phyloP scores from a whole-genome alignment of 2,113 vertebrate genomes.

The Laticauda laticaudata region DNA sequence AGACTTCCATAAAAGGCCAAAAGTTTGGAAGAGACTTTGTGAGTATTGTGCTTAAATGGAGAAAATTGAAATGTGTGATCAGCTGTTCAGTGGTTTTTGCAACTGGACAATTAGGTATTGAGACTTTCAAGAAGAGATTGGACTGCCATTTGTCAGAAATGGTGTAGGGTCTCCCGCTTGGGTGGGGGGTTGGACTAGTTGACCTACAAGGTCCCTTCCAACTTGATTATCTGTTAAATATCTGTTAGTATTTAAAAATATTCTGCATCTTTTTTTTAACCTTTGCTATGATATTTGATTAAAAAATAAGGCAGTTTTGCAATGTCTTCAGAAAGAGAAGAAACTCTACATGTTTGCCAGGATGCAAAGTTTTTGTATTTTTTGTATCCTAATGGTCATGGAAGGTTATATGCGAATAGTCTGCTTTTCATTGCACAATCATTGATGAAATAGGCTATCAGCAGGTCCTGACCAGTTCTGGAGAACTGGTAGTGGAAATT shows the following conservation, averaged over 20 bases:
- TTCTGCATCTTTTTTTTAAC: neutral
- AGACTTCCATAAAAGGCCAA: neutral
- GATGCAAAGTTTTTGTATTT: neutral
- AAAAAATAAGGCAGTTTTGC: neutral
- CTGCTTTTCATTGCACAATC: neutral
- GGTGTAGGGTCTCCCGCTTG: too few species aligned
- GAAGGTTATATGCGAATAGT: neutral
- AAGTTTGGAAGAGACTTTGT: neutral
- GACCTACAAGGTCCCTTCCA: too few species aligned
- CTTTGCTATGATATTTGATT: neutral
- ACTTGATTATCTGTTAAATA: too few species aligned
- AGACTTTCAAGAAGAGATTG: too few species aligned
- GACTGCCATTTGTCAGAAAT: too few species aligned
- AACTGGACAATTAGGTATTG: neutral
- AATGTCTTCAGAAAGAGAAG: neutral
- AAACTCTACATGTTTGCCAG: neutral
- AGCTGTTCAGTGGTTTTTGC: neutral
- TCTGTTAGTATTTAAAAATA: neutral
- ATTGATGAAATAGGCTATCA: neutral
- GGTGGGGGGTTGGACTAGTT: too few species aligned
- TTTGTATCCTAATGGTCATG: neutral
- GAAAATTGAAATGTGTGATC: constrained; percentile 4
- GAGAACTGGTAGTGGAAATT: too few species aligned
- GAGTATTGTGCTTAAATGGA: neutral
- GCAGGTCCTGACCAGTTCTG: too few species aligned